These are phyloP conservation scores for Alloplasta piceator DNA, from an alignment of 2,888 invertebrate species.

Conservation along the genomic window DNA sequence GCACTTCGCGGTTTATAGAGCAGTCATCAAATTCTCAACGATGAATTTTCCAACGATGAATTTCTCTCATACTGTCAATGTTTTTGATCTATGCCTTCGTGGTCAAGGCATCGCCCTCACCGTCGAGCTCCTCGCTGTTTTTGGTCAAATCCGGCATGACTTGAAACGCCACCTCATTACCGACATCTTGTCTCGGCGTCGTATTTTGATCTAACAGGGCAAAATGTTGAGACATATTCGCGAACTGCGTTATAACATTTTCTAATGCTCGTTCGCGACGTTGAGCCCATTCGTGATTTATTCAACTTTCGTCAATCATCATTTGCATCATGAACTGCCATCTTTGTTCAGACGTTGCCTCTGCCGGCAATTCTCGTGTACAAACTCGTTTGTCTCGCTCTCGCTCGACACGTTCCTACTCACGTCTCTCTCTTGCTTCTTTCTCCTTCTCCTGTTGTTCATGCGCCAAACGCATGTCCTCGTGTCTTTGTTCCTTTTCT, in stretches of 20 bases:
- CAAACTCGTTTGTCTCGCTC: constrained; percentile 16
- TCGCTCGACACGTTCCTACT: neutral
- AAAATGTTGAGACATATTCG: constrained; percentile 28
- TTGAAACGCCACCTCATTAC: constrained; percentile 30
- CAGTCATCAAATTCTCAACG: neutral
- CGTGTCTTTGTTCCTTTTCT: neutral
- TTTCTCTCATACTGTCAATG: constrained; percentile 45
- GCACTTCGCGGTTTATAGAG: neutral
- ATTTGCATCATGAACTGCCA: constrained; percentile 75
- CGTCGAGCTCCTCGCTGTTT: constrained; percentile 40
- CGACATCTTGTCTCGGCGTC: constrained; percentile 21
- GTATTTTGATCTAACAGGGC: constrained; percentile 3
- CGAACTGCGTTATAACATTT: constrained; percentile 26
- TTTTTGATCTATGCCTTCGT: constrained; percentile 24
- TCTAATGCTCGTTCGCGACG: constrained; percentile 18
- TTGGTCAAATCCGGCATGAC: constrained; percentile 39
- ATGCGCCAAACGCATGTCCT: constrained; percentile 2
- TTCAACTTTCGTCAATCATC: constrained; percentile 36
- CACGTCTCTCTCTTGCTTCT: neutral
- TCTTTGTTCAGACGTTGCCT: no score
- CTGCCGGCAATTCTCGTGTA: constrained; percentile 6
- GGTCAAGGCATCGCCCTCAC: constrained; percentile 21
- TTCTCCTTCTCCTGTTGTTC: constrained; percentile 1
- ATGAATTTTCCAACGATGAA: constrained; percentile 49
- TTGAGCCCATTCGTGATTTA: constrained; percentile 34